Evolutionary conservation across 1,140 invertebrate genomes (phyloP).

Genomic region (Trichonephila clavipes): DNA sequence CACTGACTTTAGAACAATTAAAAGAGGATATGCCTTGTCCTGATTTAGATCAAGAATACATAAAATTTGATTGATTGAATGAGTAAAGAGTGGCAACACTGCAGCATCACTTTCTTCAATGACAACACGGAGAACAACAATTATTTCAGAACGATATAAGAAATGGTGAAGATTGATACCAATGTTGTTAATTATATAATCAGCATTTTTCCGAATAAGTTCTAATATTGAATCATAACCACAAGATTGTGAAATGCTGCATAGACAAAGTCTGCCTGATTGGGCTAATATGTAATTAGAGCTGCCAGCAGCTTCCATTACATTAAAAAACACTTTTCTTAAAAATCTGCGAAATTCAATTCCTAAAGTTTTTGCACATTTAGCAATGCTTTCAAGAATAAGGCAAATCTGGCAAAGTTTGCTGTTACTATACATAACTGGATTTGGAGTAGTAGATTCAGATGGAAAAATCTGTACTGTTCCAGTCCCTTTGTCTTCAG

Average conservation of each 20-base stretch:
- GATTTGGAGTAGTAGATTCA: background rate
- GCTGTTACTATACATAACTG: background rate
- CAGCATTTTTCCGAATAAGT: conserved; percentile 57
- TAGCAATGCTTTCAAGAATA: conserved; percentile 54
- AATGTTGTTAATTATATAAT: conserved; percentile 59
- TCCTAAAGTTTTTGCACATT: conserved; percentile 43
- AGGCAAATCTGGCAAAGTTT: conserved; percentile 39
- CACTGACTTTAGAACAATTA: conserved; percentile 19
- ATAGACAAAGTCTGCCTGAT: conserved; percentile 32
- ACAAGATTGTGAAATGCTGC: conserved; percentile 44
- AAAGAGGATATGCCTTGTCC: conserved; percentile 33
- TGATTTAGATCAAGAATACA: conserved; percentile 54
- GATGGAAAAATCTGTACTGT: background rate
- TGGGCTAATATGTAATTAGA: conserved; percentile 27
- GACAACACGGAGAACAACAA: conserved; percentile 42
- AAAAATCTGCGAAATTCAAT: conserved; percentile 1
- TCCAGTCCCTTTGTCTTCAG: background rate
- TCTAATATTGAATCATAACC: conserved; percentile 33
- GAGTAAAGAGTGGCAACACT: conserved; percentile 42
- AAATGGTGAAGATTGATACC: conserved; percentile 62
- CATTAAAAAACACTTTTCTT: conserved; percentile 41
- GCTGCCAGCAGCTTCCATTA: conserved; percentile 59
- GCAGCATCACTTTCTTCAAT: conserved; percentile 58
- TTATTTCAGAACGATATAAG: conserved; percentile 37
- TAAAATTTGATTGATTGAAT: conserved; percentile 34